Base-by-base conservation (phyloP, 2,797 vertebrate species). In the Netta rufina region DNA sequence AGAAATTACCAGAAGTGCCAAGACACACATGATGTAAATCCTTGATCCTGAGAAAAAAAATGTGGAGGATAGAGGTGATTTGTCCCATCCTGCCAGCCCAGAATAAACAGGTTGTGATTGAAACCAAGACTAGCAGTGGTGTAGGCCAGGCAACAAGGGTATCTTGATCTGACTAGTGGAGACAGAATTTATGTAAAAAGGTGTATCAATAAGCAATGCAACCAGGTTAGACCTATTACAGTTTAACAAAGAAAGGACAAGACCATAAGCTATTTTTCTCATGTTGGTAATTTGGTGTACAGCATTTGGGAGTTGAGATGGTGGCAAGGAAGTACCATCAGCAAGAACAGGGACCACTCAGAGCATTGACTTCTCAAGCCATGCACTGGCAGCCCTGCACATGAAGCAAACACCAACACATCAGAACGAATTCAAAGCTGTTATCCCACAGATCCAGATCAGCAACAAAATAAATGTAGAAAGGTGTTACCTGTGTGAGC, bases 81-180 rank as follows among this genome's bases (percentile, higher is more conserved):
- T 65, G 49, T 4, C 8, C 91, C 11, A 9, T 21, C 9, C 7
- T 24, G 4, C 3, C 61, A 80, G 30, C 28, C 45, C 0, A 0
- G 4, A 90, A 51, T 13, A 24, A n/a, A 27, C 16, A 56, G 38
- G 21, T 36, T 88, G 64, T 39, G 39, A 27, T 0, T 57, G 57
- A 87, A 87, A 8, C 22, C 39, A 62, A 78, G n/a, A 36, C 8
- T 18, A 24, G 18, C 0, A 5, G 20, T 56, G 9, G 3, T 57
- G 70, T 76, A 71, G 13, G 14, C 30, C 51, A 64, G 51, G 25
- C 8, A 73, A 13, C 5, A 8, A 28, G 6, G 20, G 6, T 21
- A 43, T 36, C 41, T 58, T 30, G 13, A 54, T 47, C 6, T 6
- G 73, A 33, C 9, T 43, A 51, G 28, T 65, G 11, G 51, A 64